A percentile compares a stretch with the other conserved stretches of the same genome.
phyloP scores from a whole-genome alignment of 2,888 invertebrate genomes.

The Cremastobaeus sp. region DNA sequence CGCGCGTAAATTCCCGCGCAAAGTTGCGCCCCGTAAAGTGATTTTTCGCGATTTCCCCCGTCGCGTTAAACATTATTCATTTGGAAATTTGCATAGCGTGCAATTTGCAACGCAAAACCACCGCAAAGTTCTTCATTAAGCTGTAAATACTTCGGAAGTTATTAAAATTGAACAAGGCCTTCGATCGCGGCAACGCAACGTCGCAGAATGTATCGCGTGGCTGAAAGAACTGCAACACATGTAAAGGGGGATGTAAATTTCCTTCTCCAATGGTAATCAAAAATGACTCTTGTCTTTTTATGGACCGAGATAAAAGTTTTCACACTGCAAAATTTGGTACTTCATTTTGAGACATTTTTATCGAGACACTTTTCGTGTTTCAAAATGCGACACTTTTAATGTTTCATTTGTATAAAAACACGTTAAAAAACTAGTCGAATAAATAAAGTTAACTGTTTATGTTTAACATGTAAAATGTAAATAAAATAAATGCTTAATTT shows the following conservation, averaged over 20 bases:
- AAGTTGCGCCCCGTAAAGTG: conserved; percentile 32
- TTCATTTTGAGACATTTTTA: too few species aligned
- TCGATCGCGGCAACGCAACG: conserved; percentile 22
- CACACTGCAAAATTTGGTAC: too few species aligned
- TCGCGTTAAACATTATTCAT: conserved; percentile 48
- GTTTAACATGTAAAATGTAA: too few species aligned
- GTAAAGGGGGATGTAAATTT: conserved; percentile 11
- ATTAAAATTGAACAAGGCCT: conserved; percentile 50
- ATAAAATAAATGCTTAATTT: too few species aligned
- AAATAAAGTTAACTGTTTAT: too few species aligned
- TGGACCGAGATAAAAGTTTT: too few species aligned
- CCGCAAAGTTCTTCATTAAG: conserved; percentile 44
- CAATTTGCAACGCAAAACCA: conserved; percentile 42
- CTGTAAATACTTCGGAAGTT: conserved; percentile 46
- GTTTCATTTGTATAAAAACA: too few species aligned
- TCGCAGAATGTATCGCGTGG: conserved; percentile 12
- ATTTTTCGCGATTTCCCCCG: conserved; percentile 47
- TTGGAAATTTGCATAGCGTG: conserved; percentile 44
- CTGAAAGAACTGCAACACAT: conserved; percentile 19
- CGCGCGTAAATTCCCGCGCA: conserved; percentile 26
- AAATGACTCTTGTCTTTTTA: too few species aligned
- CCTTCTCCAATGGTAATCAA: too few species aligned
- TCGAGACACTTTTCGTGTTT: too few species aligned
- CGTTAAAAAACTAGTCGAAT: too few species aligned
- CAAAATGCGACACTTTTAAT: too few species aligned